Evolutionary conservation across 2,113 vertebrate species (phyloP).

Genomic region (Cyrtonyx montezumae): DNA sequence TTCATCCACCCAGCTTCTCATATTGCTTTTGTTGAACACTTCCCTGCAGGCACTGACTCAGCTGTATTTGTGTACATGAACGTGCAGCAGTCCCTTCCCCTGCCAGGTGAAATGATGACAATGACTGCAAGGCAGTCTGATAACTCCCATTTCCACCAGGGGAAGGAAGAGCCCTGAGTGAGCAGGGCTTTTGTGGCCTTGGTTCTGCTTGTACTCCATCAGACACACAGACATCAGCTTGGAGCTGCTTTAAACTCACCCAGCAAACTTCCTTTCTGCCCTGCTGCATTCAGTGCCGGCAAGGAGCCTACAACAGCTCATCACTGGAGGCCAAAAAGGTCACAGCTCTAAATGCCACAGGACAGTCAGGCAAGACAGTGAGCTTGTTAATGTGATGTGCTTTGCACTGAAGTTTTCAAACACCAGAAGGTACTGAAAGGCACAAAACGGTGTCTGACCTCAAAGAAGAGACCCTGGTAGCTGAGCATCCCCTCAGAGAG

Average conservation of each 20-base stretch:
- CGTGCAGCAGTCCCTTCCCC: not conserved
- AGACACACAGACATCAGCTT: rapidly evolving
- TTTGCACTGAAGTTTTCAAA: not conserved
- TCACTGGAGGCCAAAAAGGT: not conserved
- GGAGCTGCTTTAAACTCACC: rapidly evolving
- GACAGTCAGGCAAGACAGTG: not conserved
- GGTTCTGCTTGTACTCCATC: not conserved
- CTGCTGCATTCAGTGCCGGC: not conserved
- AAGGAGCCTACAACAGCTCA: not conserved
- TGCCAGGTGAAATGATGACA: rapidly evolving
- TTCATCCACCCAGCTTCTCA: not conserved
- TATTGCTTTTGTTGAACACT: rapidly evolving
- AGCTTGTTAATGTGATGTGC: rapidly evolving
- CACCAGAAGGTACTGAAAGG: too few species aligned
- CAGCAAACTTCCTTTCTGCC: not conserved
- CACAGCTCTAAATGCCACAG: not conserved
- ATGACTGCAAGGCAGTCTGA: not conserved
- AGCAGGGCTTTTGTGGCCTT: rapidly evolving
- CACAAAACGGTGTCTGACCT: not conserved
- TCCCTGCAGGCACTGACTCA: not conserved
- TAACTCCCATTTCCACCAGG: not conserved
- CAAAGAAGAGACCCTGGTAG: rapidly evolving
- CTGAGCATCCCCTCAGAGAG: not conserved
- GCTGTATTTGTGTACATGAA: not conserved
- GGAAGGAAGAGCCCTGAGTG: not conserved